Evolutionary conservation across 2,113 vertebrate genomes (phyloP).

Genomic region (Isurus oxyrinchus): DNA sequence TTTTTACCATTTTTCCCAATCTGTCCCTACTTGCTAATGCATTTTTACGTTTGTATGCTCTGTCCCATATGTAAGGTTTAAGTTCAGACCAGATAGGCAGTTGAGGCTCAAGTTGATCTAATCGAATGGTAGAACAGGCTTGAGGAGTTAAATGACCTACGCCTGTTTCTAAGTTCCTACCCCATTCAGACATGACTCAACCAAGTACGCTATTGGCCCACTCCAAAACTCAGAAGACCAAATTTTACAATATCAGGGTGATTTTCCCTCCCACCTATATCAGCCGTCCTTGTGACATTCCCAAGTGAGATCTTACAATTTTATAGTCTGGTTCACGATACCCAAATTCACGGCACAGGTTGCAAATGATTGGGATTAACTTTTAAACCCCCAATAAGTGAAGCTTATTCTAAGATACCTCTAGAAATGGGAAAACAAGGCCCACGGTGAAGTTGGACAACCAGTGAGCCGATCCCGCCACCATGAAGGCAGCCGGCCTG

Average conservation of each 20-base stretch:
- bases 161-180: background rate
- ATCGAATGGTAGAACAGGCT: too few species aligned
- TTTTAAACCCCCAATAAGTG: background rate
- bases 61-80: too few species aligned
- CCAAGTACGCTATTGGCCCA: background rate
- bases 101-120: too few species aligned
- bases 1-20: too few species aligned
- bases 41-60: too few species aligned
- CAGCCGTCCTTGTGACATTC: background rate
- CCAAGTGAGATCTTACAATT: background rate
- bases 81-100: too few species aligned
- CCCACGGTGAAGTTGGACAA: constrained; percentile 83
- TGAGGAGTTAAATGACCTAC: too few species aligned
- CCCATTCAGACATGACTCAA: background rate
- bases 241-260: background rate
- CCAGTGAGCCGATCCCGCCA: constrained; percentile 87
- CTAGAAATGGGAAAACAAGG: constrained; percentile 79
- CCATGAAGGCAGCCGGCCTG: constrained; percentile 82
- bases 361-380: background rate
- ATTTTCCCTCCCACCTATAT: background rate
- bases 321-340: background rate
- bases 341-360: background rate
- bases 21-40: too few species aligned
- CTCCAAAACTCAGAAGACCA: background rate
- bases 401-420: constrained; percentile 58